Conservation (phyloP, 2,797 vertebrate species). For the Rhynchonycteris naso region DNA sequence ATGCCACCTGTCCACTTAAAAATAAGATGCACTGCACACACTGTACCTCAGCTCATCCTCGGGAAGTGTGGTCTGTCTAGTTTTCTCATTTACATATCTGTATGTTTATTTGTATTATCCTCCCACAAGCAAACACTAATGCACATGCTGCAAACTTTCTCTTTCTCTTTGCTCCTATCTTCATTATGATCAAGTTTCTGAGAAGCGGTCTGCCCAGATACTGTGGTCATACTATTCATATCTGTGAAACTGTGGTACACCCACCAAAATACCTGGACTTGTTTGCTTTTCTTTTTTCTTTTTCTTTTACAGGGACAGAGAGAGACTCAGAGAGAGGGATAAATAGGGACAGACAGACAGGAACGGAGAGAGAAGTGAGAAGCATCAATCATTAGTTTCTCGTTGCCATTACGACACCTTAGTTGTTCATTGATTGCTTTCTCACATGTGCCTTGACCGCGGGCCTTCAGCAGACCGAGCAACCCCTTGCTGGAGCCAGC, state of each 20-base stretch:
- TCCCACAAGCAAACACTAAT: background rate
- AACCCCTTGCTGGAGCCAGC: too few relatives aligned
- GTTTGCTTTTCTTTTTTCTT: background rate
- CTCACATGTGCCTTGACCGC: too few relatives aligned
- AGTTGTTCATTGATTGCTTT: too few relatives aligned
- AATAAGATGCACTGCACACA: background rate
- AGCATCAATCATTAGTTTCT: too few relatives aligned
- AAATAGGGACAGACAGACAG: too few relatives aligned
- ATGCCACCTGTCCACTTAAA: background rate
- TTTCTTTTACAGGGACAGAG: too few relatives aligned
- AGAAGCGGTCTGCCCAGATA: slow-evolving; percentile 44
- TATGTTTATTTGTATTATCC: background rate
- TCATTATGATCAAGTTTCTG: slow-evolving; percentile 63
- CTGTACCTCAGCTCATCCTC: background rate
- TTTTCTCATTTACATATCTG: background rate
- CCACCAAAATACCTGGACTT: background rate
- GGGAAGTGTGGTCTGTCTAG: background rate
- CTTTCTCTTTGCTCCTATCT: slow-evolving; percentile 44
- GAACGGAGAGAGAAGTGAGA: too few relatives aligned
- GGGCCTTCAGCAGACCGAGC: too few relatives aligned
- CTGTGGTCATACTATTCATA: background rate
- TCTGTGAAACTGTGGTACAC: slow-evolving; percentile 47
- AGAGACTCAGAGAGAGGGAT: too few relatives aligned
- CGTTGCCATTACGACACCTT: too few relatives aligned
- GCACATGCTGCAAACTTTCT: background rate